Conservation (phyloP, 1,140 invertebrate species). For the Eriocheir sinensis region DNA sequence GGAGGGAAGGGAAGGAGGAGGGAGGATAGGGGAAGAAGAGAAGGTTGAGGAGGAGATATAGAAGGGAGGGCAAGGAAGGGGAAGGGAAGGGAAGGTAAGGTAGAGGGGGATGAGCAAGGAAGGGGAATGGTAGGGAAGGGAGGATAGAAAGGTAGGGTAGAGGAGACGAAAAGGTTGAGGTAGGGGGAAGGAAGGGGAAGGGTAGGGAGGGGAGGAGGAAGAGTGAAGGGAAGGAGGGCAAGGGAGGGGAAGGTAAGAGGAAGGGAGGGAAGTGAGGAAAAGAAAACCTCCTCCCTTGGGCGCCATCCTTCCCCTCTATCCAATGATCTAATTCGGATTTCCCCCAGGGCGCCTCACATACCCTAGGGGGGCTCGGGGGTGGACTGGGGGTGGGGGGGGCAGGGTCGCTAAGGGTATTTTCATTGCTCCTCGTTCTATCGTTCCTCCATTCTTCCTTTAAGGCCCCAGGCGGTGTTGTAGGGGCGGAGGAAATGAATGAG, state of each 20-base stretch:
- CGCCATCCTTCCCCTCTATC: background rate
- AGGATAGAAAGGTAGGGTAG: background rate
- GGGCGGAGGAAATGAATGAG: background rate
- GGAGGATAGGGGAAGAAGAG: no score
- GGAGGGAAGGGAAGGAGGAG: no score
- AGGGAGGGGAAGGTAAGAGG: background rate
- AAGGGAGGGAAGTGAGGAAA: background rate
- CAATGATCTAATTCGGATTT: slow-evolving; percentile 15
- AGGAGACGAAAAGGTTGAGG: background rate
- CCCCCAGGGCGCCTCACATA: background rate
- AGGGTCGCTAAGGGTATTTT: background rate
- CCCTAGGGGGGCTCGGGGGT: background rate
- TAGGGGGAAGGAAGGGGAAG: background rate
- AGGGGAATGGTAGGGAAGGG: background rate
- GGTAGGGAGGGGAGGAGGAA: background rate
- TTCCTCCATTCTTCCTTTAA: background rate
- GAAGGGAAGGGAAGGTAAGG: background rate
- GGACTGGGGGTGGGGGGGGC: background rate
- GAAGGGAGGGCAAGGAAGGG: background rate
- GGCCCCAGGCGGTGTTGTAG: background rate
- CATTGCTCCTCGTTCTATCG: no score
- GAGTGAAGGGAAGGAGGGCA: background rate
- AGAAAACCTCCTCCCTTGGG: background rate
- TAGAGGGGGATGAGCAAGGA: no score
- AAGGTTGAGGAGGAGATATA: background rate